Base-by-base conservation (phyloP, 2,888 invertebrate genomes). In the Disparrhopalites patrizii region DNA sequence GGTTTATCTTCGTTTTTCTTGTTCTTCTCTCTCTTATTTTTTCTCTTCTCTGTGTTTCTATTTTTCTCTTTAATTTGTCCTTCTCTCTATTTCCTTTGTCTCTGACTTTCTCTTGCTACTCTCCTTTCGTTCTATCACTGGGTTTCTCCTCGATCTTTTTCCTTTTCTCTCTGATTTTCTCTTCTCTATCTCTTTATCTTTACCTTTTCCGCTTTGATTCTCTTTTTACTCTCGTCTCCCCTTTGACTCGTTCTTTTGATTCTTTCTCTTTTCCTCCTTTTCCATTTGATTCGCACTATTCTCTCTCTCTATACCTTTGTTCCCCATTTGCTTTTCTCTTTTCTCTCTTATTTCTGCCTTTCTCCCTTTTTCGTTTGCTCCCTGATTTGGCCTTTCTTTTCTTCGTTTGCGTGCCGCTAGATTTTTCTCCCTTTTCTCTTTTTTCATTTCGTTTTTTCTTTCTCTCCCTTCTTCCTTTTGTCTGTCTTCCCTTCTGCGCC, bases 381-480 rank as follows among this genome's bases (percentile, higher is more conserved):
- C 23, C n/a, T 47, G 47, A 47, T 23, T 47, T 25, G 23, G 47
- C 47, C 20, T 47, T 25, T 25, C 36, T 28, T 36, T 31, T 56
- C n/a, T 56, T 20, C 36, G 28, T 36, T n/a, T 56, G n/a, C 33
- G 20, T 20, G 20, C 36, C 33, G 5, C 30, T 20, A 20, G 31
- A 36, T n/a, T n/a, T n/a, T n/a, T n/a, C n/a, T n/a, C n/a, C n/a
- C n/a, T n/a, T 36, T 56, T 31, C 65, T 47, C 47, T 27, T 57
- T 50, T 18, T 58, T 20, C 38, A 36, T 28, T 38, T 15, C 63
- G 13, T 56, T 23, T 30, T 31, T 47, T 20, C 55, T n/a, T n/a
- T n/a, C 27, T 63, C 52, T n/a, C n/a, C n/a, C n/a, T n/a, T n/a
- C n/a, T n/a, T n/a, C n/a, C n/a, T n/a, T n/a, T n/a, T n/a, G n/a